These are phyloP conservation scores for Adelges cooleyi DNA, from an alignment of 1,140 invertebrate genomes.

Conservation along the genomic window DNA sequence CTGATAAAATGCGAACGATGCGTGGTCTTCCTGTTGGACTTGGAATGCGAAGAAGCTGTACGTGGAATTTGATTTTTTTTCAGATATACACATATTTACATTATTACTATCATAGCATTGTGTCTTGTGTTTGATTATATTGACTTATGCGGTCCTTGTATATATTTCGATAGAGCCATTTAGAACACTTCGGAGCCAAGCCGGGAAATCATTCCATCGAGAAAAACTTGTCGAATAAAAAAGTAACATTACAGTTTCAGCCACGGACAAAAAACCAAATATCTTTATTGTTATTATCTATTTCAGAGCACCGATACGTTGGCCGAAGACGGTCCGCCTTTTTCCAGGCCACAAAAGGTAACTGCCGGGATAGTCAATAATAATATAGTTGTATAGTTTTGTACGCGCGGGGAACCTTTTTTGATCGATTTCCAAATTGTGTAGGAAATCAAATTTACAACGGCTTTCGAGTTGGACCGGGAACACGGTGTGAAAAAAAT, in stretches of 20 bases:
- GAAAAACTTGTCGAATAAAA: slow-evolving; percentile 12
- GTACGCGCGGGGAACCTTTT: neutral
- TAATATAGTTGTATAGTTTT: neutral
- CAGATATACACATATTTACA: neutral
- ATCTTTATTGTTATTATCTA: neutral
- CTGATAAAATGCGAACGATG: slow-evolving; percentile 85
- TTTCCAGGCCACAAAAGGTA: slow-evolving; percentile 2
- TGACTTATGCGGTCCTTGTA: no score
- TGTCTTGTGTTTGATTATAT: no score
- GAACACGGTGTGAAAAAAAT: slow-evolving; percentile 30
- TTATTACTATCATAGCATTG: no score
- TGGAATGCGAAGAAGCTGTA: slow-evolving; percentile 74
- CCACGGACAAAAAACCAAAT: neutral
- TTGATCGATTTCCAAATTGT: slow-evolving; percentile 30
- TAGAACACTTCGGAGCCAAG: slow-evolving; percentile 25
- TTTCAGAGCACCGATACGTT: slow-evolving; percentile 6
- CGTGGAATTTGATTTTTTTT: slow-evolving; percentile 29
- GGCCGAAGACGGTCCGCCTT: neutral
- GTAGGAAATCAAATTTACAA: slow-evolving; percentile 51
- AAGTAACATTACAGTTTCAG: neutral
- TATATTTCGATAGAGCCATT: slow-evolving; percentile 1
- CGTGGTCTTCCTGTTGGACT: slow-evolving; percentile 76
- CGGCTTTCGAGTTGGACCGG: slow-evolving; percentile 63
- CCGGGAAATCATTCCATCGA: slow-evolving; percentile 20
- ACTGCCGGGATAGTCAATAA: neutral